Evolutionary conservation across 92 coral and sea anemone genomes (phyloP).

Genomic region (Hydrozoanthus gracilis): DNA sequence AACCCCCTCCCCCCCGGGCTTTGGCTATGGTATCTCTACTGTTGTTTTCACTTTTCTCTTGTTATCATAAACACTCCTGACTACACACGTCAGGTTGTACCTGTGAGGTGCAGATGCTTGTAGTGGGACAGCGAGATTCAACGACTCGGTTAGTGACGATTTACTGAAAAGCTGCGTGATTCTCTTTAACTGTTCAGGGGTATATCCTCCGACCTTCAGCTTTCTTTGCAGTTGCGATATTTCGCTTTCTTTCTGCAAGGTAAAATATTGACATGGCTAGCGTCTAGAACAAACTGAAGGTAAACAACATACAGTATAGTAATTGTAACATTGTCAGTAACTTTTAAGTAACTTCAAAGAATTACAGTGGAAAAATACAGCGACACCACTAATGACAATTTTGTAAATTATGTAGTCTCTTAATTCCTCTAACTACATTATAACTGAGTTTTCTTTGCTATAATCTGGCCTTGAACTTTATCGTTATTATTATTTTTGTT

Average conservation of each 20-base stretch:
- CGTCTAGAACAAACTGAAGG: no score
- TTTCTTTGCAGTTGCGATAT: conserved; percentile 19
- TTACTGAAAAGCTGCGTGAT: conserved; percentile 40
- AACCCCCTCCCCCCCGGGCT: no score
- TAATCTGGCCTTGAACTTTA: background rate
- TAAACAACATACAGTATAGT: no score
- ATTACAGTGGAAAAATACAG: background rate
- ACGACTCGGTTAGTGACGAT: conserved; percentile 17
- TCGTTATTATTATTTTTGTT: background rate
- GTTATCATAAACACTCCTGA: background rate
- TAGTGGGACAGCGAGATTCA: conserved; percentile 2
- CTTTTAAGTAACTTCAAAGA: background rate
- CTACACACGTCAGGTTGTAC: background rate
- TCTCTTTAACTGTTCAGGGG: conserved; percentile 36
- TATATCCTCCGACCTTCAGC: conserved; percentile 16
- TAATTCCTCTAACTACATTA: no score
- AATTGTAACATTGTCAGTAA: no score
- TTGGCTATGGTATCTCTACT: no score
- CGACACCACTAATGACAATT: background rate
- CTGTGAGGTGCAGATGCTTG: background rate
- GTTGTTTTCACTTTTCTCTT: background rate
- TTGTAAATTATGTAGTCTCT: no score
- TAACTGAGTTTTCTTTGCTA: background rate
- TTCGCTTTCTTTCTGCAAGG: conserved; percentile 33
- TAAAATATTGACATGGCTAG: background rate